Evolutionary conservation across 2,888 invertebrate genomes (phyloP), one percentile per base, ranked within the genome.

Genomic region (Onchidella celtica): DNA sequence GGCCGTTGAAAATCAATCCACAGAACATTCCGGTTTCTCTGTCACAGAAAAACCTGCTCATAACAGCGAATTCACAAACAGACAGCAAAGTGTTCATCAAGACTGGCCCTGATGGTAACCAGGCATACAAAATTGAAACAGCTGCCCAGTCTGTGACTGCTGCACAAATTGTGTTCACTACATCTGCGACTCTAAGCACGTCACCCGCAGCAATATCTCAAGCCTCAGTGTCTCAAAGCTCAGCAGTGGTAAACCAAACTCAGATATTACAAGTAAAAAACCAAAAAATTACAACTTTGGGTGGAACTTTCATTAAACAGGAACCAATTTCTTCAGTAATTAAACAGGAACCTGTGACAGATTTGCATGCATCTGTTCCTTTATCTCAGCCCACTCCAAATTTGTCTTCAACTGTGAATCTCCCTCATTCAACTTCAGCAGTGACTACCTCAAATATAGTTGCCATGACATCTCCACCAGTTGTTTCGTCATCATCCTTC

Each of bases 401-500:
- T 73, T 6, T 38, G 29, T 29, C 55, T 1, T 40, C 38, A 24
- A 24, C 1, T 6, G 17, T 65, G 65, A 32, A 29, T n/a, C 29
- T 55, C 61, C 17, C 73, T 61, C 79, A 27, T n/a, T 70, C 79
- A 24, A 34, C 59, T 29, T 4, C 55, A 17, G 36, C 80, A 29
- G 57, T 59, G 9, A 38, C 75, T 29, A 57, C 66, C 36, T 74
- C 74, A 21, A 40, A 55, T n/a, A 27, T 27, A 11, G 32, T 34
- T 34, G 17, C 34, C 6, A 24, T 47, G 38, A 55, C 66, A 11
- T 29, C 55, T 11, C 40, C 70, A 21, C 14, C 57, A 95, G 96
- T 96, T 92, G 98, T 98, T 95, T 99, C 99, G 94, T 98, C 94
- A 99, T 98, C 95, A 98, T 98, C 94, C 98, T 96, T 47, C 3